Evolutionary conservation across 2,113 vertebrate species (phyloP).

Genomic region (Colistium nudipinnis): DNA sequence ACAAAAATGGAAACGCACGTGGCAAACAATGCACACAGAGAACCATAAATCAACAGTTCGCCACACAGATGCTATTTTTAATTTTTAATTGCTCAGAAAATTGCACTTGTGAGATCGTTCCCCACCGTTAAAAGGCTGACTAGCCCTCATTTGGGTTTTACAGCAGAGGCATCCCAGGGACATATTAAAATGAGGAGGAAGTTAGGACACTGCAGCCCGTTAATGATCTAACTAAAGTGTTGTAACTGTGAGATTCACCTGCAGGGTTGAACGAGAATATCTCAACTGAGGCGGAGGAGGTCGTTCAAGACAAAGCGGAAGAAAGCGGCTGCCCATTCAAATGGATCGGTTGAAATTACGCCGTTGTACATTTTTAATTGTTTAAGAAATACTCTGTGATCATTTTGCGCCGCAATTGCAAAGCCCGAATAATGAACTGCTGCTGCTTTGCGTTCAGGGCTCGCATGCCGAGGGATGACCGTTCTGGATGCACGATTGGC

Average conservation of each 20-base stretch:
- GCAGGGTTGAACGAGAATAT: slow-evolving; percentile 16
- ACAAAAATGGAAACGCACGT: slow-evolving; percentile 1
- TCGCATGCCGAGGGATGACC: slow-evolving; percentile 44
- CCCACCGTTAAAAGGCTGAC: slow-evolving; percentile 36
- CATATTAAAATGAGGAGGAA: slow-evolving; percentile 45
- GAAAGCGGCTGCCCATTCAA: slow-evolving; percentile 24
- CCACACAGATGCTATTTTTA: slow-evolving; percentile 27
- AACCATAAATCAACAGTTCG: slow-evolving; percentile 19
- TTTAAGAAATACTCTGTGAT: slow-evolving; percentile 54
- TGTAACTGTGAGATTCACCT: slow-evolving; percentile 24
- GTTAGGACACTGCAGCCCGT: slow-evolving; percentile 39
- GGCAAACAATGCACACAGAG: background rate
- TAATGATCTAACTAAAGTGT: slow-evolving; percentile 39
- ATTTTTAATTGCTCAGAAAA: slow-evolving; percentile 35
- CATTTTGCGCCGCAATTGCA: slow-evolving; percentile 44
- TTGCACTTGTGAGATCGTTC: slow-evolving; percentile 39
- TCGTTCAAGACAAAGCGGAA: slow-evolving; percentile 29
- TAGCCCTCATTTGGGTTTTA: slow-evolving; percentile 36
- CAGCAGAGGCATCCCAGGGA: slow-evolving; percentile 41
- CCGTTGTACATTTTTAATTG: slow-evolving; percentile 59
- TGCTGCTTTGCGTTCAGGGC: slow-evolving; percentile 29
- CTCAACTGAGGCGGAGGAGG: slow-evolving; percentile 33
- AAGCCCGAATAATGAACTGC: slow-evolving; percentile 23
- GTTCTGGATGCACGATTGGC: slow-evolving; percentile 13
- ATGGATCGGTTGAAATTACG: slow-evolving; percentile 48